These are phyloP conservation scores for Cordilura impudica DNA, from an alignment of 2,888 invertebrate genomes.

Conservation along the genomic window DNA sequence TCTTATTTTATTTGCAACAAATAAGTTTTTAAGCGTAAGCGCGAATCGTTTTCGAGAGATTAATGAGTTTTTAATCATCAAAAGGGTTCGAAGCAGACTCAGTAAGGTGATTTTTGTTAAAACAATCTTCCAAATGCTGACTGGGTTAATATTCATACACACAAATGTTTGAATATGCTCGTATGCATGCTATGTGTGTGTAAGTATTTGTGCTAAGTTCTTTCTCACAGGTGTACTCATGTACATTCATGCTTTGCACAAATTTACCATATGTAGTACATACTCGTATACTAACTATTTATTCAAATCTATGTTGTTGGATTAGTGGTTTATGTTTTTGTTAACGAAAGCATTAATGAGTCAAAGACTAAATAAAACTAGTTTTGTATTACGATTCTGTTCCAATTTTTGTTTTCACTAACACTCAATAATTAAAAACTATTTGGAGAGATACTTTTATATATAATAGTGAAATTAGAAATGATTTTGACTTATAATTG, in stretches of 20 bases:
- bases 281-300: too few relatives aligned
- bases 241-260: background rate
- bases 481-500: too few relatives aligned
- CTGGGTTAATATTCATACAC: background rate
- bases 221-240: conserved; percentile 42
- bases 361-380: conserved; percentile 44
- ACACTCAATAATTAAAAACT: background rate
- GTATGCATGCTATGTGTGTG: background rate
- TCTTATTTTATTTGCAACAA: too few relatives aligned
- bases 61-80: too few relatives aligned
- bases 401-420: conserved; percentile 32
- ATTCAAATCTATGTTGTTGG: background rate
- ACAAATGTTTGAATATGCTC: background rate
- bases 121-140: too few relatives aligned
- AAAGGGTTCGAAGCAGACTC: too few relatives aligned
- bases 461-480: too few relatives aligned
- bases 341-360: conserved; percentile 10
- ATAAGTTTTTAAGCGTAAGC: too few relatives aligned
- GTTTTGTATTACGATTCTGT: conserved; percentile 52
- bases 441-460: background rate
- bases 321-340: conserved; percentile 5
- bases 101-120: too few relatives aligned
- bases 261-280: background rate
- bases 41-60: too few relatives aligned
- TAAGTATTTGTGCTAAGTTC: conserved; percentile 1